Evolutionary conservation across 1,140 invertebrate genomes (phyloP), one percentile per base, ranked within the genome.

Genomic region (Rhynchophorus ferrugineus): DNA sequence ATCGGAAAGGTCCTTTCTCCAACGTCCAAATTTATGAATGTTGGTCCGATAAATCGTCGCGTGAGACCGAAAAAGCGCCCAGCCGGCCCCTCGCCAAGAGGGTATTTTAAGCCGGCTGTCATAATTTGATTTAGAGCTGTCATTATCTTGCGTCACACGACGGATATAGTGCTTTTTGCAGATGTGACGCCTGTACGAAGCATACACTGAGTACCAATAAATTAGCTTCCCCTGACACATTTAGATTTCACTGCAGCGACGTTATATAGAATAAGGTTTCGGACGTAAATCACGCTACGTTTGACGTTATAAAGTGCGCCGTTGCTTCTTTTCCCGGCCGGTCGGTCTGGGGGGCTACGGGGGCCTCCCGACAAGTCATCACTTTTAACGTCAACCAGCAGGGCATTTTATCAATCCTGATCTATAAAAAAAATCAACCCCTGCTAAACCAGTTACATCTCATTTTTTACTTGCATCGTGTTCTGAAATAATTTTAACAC

Each of bases 261-360:
- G 49, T 59, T 56, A 59, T 54, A 59, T 59, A 59, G 55, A 59
- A 59, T 56, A 59, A 59, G 58, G 58, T 59, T 59, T 55, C 50
- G 54, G 54, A 56, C 58, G 58, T 59, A 59, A 59, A 59, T 59
- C 58, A 59, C 54, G 41, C 49, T 49, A 34, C 33, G 53, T 38
- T 39, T 49, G 53, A 55, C 53, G 53, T 49, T 55, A 55, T 55
- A 55, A 54, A 54, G 44, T 54, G 51, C 37, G 37, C 13, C 44
- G 22, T 20, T 43, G 51, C 39, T 44, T 47, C 51, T 54, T 53
- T 54, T 54, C 18, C 7, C 37, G 5, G 5, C 37, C 37, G 37
- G 13, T 11, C 24, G 5, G 5, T 29, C 24, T 29, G 5, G 24
- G 11, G 24, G 5, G 24, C n/a, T 29, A 5, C 24, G 24, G 5